phyloP scores from a whole-genome alignment of 2,797 vertebrate species.

The Scyliorhinus canicula region DNA sequence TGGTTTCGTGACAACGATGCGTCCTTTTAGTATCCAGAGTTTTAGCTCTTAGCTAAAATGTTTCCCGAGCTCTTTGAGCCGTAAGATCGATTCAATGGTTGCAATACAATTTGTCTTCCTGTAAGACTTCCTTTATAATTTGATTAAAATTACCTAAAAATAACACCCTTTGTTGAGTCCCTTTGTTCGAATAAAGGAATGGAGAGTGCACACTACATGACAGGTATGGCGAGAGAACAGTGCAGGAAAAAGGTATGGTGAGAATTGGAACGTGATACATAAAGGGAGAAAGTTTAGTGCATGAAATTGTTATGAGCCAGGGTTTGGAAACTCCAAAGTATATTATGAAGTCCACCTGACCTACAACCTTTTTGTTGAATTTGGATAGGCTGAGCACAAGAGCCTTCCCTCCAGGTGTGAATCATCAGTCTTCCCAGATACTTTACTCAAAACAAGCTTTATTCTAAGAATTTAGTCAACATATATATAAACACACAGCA shows the following conservation, averaged over 20 bases:
- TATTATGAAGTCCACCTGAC: too few relatives aligned
- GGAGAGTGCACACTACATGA: background rate
- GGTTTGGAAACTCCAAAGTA: too few relatives aligned
- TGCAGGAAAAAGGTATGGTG: background rate
- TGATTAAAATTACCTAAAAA: constrained; percentile 31
- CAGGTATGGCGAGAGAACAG: background rate
- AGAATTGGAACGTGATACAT: background rate
- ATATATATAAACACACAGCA: too few relatives aligned
- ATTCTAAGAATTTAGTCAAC: too few relatives aligned
- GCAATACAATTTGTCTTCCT: constrained; percentile 39
- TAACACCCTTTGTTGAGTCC: background rate
- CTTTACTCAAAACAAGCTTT: too few relatives aligned
- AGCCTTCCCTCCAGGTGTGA: too few relatives aligned
- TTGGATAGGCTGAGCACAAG: too few relatives aligned
- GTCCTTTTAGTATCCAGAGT: constrained; percentile 17
- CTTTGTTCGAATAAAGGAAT: background rate
- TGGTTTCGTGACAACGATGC: constrained; percentile 30
- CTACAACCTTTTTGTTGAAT: too few relatives aligned
- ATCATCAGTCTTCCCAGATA: too few relatives aligned
- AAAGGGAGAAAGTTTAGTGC: background rate
- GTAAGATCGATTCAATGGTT: constrained; percentile 37
- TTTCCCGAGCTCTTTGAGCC: constrained; percentile 27
- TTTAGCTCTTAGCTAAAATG: constrained; percentile 38
- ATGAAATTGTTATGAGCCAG: too few relatives aligned
- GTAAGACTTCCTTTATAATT: constrained; percentile 39